Base-by-base conservation (phyloP, 1,140 invertebrate genomes). In the Diuraphis noxia region DNA sequence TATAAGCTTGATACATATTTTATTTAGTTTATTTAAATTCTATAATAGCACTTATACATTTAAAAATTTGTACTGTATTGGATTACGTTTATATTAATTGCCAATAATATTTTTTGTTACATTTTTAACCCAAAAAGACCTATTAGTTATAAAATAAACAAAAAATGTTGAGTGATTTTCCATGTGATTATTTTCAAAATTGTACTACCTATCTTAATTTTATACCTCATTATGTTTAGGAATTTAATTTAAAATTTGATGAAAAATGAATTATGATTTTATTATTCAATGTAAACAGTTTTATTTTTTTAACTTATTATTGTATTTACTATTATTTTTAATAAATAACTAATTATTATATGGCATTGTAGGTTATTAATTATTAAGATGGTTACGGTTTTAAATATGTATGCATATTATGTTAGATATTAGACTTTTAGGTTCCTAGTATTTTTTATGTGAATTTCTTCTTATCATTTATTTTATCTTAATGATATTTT, bases 401-500 rank as follows among this genome's bases (percentile, higher is more conserved):
- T 43, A 84, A 43, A 17, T 84, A 41, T 84, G 25, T n/a, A 84
- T 43, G 30, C n/a, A 41, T 43, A 84, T n/a, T 43, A 43, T 23
- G 13, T 84, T 43, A 84, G 41, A n/a, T 72, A 43, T 7, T 84
- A 43, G 82, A 30, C 5, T n/a, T n/a, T 41, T 84, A 84, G 82
- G 82, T 84, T 84, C 82, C 82, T 84, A 84, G 82, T 84, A 84
- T 84, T 84, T 84, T 84, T 30, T 84, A 84, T 84, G 82, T 81
- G 34, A 40, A 8, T 40, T 81, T 81, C 38, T 38, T 40, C 77
- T 81, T 38, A 81, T 81, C 40, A 40, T 40, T 40, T 81, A 81
- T 81, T 81, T n/a, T 63, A 63, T n/a, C n/a, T 63, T 63, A 63
- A 63, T 13, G 30, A 72, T 63, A 63, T 7, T n/a, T 63, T 63